Evolutionary conservation across 37 sponge, comb jelly and placozoan species (phyloP), one percentile per base, ranked within the genome.

Genomic region (Aplysina aerophoba): DNA sequence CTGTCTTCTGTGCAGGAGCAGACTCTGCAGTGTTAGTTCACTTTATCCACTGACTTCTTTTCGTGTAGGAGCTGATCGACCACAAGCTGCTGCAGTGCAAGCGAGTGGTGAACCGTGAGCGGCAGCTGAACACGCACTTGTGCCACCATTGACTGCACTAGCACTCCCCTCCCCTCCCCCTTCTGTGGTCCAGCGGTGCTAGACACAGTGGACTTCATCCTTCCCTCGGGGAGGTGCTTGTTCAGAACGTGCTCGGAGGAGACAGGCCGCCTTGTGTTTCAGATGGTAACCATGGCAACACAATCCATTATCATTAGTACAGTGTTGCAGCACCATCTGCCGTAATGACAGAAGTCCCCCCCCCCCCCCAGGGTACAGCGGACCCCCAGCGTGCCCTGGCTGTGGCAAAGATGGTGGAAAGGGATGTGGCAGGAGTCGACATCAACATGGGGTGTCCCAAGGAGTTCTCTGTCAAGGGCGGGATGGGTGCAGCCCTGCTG

Each of bases 371-470:
- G 93, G 93, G 95, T 14, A 94, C 95, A 14, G 40, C 89, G 53
- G 93, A 94, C 90, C 56, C 91, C 13, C 85, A 87, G 19, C 86
- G 92, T 50, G 97, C 97, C 28, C 72, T 92, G 19, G 80, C 86
- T 28, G 71, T 84, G 41, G 93, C 95, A 19, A 82, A 85, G 80
- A 38, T 97, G 50, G 87, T 94, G 89, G 90, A 88, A 90, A 85
- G 67, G 28, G 96, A 98, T 82, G 96, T 98, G 0, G 95, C 99
- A 58, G 99, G 95, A 31, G 93, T 99, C 67, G 99, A 99, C 72
- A 89, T 99, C 33, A 99, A 99, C 91, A 99, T 99, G 99, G 99
- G 99, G 39, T 99, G 99, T 80, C 99, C 99, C 37, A 99, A 99
- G 87, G 93, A 93, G 38, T 99, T 91, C 86, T 99, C 99, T 21